phyloP scores from a whole-genome alignment of 2,888 invertebrate genomes.

The Mechanitis mazaeus region DNA sequence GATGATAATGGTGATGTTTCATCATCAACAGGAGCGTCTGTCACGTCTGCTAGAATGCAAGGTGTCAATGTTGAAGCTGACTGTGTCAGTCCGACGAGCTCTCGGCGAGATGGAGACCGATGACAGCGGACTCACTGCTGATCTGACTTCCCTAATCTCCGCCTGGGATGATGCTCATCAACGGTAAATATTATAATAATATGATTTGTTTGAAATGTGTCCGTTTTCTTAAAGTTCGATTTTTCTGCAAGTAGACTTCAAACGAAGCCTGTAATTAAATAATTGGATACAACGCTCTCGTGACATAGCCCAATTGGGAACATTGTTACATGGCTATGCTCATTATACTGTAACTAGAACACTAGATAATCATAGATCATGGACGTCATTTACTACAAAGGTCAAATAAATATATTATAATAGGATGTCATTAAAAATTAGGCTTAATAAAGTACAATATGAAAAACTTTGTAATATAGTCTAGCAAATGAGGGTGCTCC shows the following conservation, averaged over 20 bases:
- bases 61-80: constrained; percentile 75
- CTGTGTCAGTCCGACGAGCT: constrained; percentile 76
- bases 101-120: constrained; percentile 68
- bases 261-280: constrained; percentile 8
- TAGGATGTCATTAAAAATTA: not conserved
- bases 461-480: no score
- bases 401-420: not conserved
- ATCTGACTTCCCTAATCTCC: constrained; percentile 80
- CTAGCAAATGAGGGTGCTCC: no score
- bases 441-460: no score
- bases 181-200: constrained; percentile 62
- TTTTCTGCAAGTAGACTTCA: not conserved
- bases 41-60: constrained; percentile 74
- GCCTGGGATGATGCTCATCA: constrained; percentile 83
- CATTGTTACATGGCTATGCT: constrained; percentile 7
- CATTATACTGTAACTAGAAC: constrained; percentile 4
- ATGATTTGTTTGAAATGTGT: not conserved
- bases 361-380: not conserved
- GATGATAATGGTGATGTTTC: not conserved
- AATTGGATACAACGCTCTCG: constrained; percentile 8
- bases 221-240: not conserved
- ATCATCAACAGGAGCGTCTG: constrained; percentile 64
- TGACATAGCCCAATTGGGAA: constrained; percentile 12
- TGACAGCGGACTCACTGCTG: constrained; percentile 76
- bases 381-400: not conserved